phyloP scores from a whole-genome alignment of 2,797 vertebrate genomes.

The Kryptolebias ocellatus region DNA sequence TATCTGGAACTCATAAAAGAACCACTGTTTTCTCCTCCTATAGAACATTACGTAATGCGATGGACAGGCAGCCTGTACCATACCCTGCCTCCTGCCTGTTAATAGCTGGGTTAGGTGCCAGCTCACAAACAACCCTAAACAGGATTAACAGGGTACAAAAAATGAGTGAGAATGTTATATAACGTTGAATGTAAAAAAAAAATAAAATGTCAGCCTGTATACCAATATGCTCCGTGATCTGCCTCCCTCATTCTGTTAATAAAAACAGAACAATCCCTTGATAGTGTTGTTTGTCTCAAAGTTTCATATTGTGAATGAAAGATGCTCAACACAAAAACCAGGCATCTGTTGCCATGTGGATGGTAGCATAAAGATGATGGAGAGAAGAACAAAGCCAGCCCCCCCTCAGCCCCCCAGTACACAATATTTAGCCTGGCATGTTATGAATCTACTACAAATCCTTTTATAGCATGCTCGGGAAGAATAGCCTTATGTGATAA shows the following conservation, averaged over 20 bases:
- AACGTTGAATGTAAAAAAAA: constrained; percentile 4
- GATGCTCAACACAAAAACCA: constrained; percentile 35
- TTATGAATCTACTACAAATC: constrained; percentile 70
- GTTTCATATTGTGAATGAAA: constrained; percentile 54
- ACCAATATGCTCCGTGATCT: constrained; percentile 32
- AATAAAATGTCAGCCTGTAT: constrained; percentile 2
- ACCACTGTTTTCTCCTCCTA: too few species aligned
- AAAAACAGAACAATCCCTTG: constrained; percentile 37
- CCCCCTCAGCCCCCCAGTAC: constrained; percentile 8
- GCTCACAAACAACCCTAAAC: too few species aligned
- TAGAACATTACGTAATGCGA: too few species aligned
- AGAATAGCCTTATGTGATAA: constrained; percentile 61
- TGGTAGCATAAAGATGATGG: constrained; percentile 44
- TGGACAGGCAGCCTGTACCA: too few species aligned
- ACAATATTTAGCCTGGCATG: constrained; percentile 52
- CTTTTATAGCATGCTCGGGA: constrained; percentile 56
- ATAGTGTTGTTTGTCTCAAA: constrained; percentile 29
- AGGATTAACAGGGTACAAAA: too few species aligned
- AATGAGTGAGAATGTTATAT: not conserved
- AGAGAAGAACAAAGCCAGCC: constrained; percentile 47
- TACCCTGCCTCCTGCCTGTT: too few species aligned
- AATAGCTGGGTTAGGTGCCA: too few species aligned
- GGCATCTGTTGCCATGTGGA: constrained; percentile 36
- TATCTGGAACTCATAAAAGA: too few species aligned
- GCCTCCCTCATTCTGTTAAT: constrained; percentile 24